These are phyloP conservation scores for Myiozetetes cayanensis DNA, from an alignment of 2,113 vertebrate species.

Conservation along the genomic window DNA sequence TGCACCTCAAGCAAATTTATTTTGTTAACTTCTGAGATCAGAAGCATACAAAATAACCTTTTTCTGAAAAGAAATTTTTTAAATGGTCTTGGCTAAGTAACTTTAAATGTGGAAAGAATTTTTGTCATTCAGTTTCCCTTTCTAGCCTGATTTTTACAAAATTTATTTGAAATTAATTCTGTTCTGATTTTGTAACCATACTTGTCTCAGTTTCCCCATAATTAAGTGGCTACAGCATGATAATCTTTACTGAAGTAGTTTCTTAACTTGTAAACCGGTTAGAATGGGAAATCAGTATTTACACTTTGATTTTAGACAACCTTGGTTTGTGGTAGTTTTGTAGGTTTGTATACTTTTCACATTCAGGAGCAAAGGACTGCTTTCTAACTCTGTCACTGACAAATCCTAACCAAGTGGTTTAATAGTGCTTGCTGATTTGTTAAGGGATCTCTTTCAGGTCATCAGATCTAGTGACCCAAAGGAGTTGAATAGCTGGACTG, in stretches of 20 bases:
- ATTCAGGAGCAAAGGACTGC: background rate
- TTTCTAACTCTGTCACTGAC: background rate
- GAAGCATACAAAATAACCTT: background rate
- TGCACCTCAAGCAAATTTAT: background rate
- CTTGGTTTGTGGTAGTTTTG: background rate
- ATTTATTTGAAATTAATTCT: background rate
- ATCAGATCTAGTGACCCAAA: background rate
- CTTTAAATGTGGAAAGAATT: background rate
- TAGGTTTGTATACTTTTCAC: background rate
- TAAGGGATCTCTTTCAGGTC: background rate
- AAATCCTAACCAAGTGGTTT: background rate
- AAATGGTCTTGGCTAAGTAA: background rate
- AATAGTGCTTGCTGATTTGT: background rate
- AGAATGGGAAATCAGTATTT: background rate
- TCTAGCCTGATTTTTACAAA: background rate
- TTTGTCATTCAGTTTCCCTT: background rate
- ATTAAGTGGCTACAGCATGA: background rate
- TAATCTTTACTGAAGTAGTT: background rate
- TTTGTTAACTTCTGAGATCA: background rate
- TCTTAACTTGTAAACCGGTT: background rate
- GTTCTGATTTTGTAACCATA: background rate
- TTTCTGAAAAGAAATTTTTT: background rate
- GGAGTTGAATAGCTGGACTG: background rate
- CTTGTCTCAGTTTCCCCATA: background rate
- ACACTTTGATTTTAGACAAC: background rate